Conservation (phyloP, 2,113 vertebrate species). For the Tyrannus savana region DNA sequence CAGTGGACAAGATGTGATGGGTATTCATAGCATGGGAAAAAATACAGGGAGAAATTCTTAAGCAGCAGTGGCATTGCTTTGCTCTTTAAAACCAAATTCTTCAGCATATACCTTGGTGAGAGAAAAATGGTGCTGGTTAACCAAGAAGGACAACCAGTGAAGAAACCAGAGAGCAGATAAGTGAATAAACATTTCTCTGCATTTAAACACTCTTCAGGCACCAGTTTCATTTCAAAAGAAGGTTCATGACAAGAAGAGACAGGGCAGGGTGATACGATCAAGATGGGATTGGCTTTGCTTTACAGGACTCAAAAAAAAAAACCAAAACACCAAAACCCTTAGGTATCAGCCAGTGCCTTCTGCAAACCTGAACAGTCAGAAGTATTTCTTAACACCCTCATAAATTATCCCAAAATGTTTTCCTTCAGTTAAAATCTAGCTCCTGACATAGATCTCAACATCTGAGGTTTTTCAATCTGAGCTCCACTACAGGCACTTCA, state of each 20-base stretch:
- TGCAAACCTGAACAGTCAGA: neutral
- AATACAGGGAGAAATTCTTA: neutral
- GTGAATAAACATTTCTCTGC: neutral
- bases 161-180: neutral
- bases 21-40: neutral
- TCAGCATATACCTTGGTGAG: neutral
- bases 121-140: neutral
- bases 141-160: neutral
- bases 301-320: neutral
- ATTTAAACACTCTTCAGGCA: neutral
- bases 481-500: neutral
- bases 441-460: neutral
- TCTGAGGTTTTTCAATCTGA: neutral
- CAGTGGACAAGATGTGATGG: neutral
- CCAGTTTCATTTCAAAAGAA: neutral
- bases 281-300: neutral
- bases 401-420: neutral
- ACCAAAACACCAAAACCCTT: neutral
- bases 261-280: neutral
- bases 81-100: neutral
- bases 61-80: neutral
- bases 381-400: neutral
- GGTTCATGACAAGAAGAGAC: neutral
- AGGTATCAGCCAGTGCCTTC: neutral
- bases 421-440: neutral